These are phyloP conservation scores for Sebastes hubbsi DNA, from an alignment of 2,797 vertebrate genomes.

Conservation along the genomic window DNA sequence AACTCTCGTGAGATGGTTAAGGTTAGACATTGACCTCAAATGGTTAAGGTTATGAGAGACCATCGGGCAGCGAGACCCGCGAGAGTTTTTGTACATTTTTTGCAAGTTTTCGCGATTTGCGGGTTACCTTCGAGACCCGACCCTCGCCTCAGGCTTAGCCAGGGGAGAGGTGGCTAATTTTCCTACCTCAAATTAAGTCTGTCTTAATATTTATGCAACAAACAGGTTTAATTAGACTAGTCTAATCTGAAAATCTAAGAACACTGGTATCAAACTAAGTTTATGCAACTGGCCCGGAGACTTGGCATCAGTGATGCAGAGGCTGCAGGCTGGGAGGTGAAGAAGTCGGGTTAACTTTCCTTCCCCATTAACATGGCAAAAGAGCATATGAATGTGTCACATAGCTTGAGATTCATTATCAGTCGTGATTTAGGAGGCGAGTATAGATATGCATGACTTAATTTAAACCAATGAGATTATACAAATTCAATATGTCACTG, in stretches of 20 bases:
- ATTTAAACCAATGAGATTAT: background rate
- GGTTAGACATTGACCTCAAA: too few species aligned
- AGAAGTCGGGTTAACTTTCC: slow-evolving; percentile 35
- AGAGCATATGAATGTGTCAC: background rate
- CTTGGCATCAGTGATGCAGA: slow-evolving; percentile 78
- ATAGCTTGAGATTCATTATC: background rate
- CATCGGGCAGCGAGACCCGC: fast-evolving
- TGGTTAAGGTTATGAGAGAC: too few species aligned
- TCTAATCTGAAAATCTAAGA: too few species aligned
- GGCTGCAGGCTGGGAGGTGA: slow-evolving; percentile 74
- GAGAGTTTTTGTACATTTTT: fast-evolving
- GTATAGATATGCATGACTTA: background rate
- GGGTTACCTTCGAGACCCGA: too few species aligned
- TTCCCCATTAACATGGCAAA: background rate
- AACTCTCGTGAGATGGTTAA: too few species aligned
- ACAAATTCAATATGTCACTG: background rate
- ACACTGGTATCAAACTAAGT: background rate
- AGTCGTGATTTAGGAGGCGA: background rate
- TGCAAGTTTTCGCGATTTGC: fast-evolving
- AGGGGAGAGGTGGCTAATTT: too few species aligned
- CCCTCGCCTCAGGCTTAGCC: too few species aligned
- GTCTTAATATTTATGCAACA: too few species aligned
- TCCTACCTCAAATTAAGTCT: too few species aligned
- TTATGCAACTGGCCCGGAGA: slow-evolving; percentile 77
- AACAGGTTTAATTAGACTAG: too few species aligned